A percentile compares a stretch with the other conserved stretches of the same genome.
These are phyloP conservation scores for Anorthoa munda DNA, from an alignment of 2,888 invertebrate genomes.

Conservation along the genomic window DNA sequence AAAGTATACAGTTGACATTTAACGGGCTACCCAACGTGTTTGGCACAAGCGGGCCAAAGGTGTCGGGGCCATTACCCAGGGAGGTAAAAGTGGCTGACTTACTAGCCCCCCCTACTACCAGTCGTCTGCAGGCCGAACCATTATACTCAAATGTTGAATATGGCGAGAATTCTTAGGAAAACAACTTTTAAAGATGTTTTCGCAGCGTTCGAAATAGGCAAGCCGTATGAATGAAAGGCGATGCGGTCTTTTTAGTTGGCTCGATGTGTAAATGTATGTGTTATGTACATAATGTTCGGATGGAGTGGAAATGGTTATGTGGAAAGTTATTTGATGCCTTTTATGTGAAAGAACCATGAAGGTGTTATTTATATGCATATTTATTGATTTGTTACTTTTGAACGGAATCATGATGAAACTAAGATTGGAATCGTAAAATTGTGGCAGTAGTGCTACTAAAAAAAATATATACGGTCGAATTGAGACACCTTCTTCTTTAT, in stretches of 20 bases:
- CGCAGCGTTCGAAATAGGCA: constrained; percentile 53
- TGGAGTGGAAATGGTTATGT: constrained; percentile 25
- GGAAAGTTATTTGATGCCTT: constrained; percentile 31
- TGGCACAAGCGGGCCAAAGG: constrained; percentile 77
- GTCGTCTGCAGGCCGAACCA: constrained; percentile 83
- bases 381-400: neutral
- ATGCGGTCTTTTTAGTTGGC: constrained; percentile 35
- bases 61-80: constrained; percentile 81
- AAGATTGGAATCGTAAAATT: neutral
- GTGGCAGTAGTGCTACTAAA: neutral
- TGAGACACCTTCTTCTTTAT: too few relatives aligned
- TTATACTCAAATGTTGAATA: constrained; percentile 74
- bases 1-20: constrained; percentile 80
- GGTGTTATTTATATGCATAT: neutral
- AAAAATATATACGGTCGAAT: too few relatives aligned
- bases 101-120: constrained; percentile 63
- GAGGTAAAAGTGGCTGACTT: constrained; percentile 74
- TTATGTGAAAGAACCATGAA: neutral
- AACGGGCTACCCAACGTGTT: constrained; percentile 72
- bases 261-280: constrained; percentile 16
- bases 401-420: neutral
- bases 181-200: constrained; percentile 67
- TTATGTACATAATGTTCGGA: constrained; percentile 30
- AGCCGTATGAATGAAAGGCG: constrained; percentile 50
- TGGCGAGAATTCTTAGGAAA: constrained; percentile 73